Percentiles rank a stretch among this genome's conserved stretches.
phyloP scores from a whole-genome alignment of 1,140 invertebrate species.

The Rhagoletis zephyria region DNA sequence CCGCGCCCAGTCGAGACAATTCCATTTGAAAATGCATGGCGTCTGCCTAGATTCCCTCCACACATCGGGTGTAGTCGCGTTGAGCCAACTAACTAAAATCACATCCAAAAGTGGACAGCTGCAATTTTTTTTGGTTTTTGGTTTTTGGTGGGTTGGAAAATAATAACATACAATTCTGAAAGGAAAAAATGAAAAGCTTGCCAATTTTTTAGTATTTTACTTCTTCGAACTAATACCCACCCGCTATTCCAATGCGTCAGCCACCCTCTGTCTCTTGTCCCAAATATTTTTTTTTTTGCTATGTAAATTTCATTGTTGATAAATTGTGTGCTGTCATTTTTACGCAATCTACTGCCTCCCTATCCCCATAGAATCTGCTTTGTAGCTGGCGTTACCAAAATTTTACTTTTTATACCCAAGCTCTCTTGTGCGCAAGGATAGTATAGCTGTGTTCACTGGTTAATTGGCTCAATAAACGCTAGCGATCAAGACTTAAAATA shows the following conservation, averaged over 20 bases:
- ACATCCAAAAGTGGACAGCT: background rate
- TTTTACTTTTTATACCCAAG: too few relatives aligned
- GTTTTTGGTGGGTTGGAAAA: background rate
- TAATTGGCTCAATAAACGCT: too few relatives aligned
- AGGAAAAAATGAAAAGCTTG: background rate
- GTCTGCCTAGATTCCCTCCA: background rate
- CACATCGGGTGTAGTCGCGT: background rate
- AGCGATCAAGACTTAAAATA: too few relatives aligned
- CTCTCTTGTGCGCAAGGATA: too few relatives aligned
- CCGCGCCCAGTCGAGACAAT: conserved; percentile 1
- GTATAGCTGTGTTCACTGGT: too few relatives aligned
- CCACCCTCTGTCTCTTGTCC: background rate
- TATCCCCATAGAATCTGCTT: too few relatives aligned
- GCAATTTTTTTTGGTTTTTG: background rate
- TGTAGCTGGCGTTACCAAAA: background rate
- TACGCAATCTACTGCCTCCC: background rate
- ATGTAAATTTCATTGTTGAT: background rate
- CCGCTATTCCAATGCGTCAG: too few relatives aligned
- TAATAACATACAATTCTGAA: background rate
- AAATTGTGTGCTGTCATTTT: background rate
- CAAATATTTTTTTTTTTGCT: background rate
- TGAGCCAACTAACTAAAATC: background rate
- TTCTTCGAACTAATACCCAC: too few relatives aligned
- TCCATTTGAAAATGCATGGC: background rate
- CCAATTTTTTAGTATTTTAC: too few relatives aligned